Evolutionary conservation across 2,888 invertebrate species (phyloP).

Genomic region (Hydrotaea cyrtoneurina): DNA sequence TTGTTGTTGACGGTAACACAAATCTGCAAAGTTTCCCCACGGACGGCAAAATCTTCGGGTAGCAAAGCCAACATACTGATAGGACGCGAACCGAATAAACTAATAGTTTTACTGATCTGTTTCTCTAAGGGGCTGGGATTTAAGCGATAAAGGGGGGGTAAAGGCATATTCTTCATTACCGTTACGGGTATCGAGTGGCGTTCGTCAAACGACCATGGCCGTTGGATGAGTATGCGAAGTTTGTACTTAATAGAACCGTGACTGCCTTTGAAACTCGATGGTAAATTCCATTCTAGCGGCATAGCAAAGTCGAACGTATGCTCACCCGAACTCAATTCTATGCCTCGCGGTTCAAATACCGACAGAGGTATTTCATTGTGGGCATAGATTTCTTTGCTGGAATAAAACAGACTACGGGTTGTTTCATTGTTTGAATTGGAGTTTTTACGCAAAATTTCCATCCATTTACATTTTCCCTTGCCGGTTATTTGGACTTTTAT

Average conservation of each 20-base stretch:
- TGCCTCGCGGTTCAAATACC: slow-evolving; percentile 78
- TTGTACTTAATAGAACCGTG: slow-evolving; percentile 80
- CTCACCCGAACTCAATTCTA: slow-evolving; percentile 77
- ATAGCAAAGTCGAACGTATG: slow-evolving; percentile 77
- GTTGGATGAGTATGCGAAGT: slow-evolving; percentile 78
- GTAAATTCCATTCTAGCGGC: slow-evolving; percentile 75
- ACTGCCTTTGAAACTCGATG: slow-evolving; percentile 78
- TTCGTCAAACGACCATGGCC: slow-evolving; percentile 80
- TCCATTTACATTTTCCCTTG: slow-evolving; percentile 80
- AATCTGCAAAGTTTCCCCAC: slow-evolving; percentile 76
- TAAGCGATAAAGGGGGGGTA: slow-evolving; percentile 71
- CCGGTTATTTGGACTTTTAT: slow-evolving; percentile 79
- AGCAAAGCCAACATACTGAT: slow-evolving; percentile 78
- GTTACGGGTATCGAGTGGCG: slow-evolving; percentile 78
- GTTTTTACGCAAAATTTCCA: slow-evolving; percentile 79
- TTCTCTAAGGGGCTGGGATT: slow-evolving; percentile 75
- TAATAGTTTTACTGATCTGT: slow-evolving; percentile 78
- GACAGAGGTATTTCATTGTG: slow-evolving; percentile 76
- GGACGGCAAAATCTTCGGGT: slow-evolving; percentile 76
- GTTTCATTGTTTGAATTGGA: slow-evolving; percentile 75
- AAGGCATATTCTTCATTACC: slow-evolving; percentile 76
- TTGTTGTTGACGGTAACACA: slow-evolving; percentile 79
- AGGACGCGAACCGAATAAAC: slow-evolving; percentile 78
- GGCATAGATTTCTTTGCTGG: slow-evolving; percentile 79
- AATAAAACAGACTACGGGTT: slow-evolving; percentile 78